Conservation (phyloP, 1,140 invertebrate genomes). For the Drosophila sucinea region DNA sequence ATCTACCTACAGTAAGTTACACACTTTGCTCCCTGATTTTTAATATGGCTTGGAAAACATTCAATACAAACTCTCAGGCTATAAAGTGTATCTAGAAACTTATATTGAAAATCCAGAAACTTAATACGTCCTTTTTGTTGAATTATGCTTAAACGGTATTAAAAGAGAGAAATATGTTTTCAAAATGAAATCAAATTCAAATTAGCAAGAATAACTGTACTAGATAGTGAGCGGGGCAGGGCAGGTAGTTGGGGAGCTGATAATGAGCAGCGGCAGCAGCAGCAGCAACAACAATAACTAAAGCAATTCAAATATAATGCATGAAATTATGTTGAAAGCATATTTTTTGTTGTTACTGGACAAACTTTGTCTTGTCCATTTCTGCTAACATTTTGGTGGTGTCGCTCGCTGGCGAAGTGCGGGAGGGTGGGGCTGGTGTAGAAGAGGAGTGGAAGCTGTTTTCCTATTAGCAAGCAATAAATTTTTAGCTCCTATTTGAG, state of each 20-base stretch:
- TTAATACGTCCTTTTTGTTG: not conserved
- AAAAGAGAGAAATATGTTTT: conserved; percentile 19
- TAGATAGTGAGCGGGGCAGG: not conserved
- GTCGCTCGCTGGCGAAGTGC: no score
- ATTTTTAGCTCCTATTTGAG: conserved; percentile 48
- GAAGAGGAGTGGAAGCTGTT: conserved; percentile 29
- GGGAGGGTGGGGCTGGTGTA: not conserved
- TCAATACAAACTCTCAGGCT: no score
- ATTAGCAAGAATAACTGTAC: conserved; percentile 39
- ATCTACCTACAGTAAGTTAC: no score
- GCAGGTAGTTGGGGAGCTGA: conserved; percentile 17
- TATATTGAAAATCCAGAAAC: not conserved
- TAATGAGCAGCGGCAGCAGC: conserved; percentile 35
- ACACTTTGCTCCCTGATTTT: no score
- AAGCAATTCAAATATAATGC: conserved; percentile 46
- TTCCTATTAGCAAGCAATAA: conserved; percentile 65
- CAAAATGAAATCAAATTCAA: conserved; percentile 62
- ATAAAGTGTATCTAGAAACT: no score
- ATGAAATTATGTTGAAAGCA: conserved; percentile 58
- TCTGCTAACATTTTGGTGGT: not conserved
- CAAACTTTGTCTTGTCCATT: conserved; percentile 7
- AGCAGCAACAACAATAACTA: conserved; percentile 32
- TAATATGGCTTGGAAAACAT: no score
- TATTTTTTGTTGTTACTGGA: conserved; percentile 30
- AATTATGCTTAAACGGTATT: not conserved